Percentiles rank a stretch among this genome's conserved stretches.
Conservation (phyloP, 1,140 invertebrate species). For the Heliconius hermathena region DNA sequence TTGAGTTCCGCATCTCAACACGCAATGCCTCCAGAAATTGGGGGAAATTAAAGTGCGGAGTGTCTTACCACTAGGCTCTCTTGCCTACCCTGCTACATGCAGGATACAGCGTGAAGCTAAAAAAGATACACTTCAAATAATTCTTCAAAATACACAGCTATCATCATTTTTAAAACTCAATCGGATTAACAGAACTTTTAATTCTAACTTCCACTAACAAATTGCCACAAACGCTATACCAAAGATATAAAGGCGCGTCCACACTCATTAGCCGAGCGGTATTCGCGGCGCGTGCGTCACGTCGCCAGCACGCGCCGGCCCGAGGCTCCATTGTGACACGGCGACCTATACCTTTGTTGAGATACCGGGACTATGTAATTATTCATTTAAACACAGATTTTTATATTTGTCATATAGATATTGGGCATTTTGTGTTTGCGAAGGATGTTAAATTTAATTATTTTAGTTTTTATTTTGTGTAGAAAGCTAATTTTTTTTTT, state of each 20-base stretch:
- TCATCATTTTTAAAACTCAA: not conserved
- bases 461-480: too few relatives aligned
- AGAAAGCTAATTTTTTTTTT: too few relatives aligned
- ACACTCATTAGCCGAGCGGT: slow-evolving; percentile 65
- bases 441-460: too few relatives aligned
- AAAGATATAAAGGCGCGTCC: slow-evolving; percentile 44
- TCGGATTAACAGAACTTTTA: not conserved
- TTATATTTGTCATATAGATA: not conserved
- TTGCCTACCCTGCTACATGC: too few relatives aligned
- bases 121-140: too few relatives aligned
- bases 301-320: slow-evolving; percentile 70
- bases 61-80: too few relatives aligned
- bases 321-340: slow-evolving; percentile 51
- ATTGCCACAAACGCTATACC: not conserved
- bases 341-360: slow-evolving; percentile 31
- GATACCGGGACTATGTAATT: slow-evolving; percentile 1
- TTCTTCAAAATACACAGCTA: too few relatives aligned
- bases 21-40: too few relatives aligned
- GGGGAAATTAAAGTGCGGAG: too few relatives aligned
- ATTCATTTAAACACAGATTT: not conserved
- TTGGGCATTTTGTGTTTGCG: too few relatives aligned
- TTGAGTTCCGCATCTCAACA: too few relatives aligned
- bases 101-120: too few relatives aligned
- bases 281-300: slow-evolving; percentile 70
- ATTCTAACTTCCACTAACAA: not conserved